Evolutionary conservation across 2,113 vertebrate genomes (phyloP).

Genomic region (Octodon degus): DNA sequence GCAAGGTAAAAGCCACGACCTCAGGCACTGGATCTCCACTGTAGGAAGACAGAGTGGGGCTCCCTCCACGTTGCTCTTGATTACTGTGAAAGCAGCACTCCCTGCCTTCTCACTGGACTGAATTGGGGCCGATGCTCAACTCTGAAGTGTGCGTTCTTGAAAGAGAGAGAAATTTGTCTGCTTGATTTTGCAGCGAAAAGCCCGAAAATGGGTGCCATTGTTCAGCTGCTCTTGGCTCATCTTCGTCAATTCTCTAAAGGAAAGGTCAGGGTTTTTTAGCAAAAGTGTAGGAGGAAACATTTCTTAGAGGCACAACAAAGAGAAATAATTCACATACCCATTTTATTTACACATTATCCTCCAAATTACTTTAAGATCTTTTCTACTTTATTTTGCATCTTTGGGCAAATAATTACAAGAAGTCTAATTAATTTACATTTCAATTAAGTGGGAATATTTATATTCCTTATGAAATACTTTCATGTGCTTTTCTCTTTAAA

Average conservation of each 20-base stretch:
- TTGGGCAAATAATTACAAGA: not conserved
- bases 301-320: not conserved
- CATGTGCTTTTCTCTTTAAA: not conserved
- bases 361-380: not conserved
- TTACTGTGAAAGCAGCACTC: not conserved
- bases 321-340: not conserved
- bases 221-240: not conserved
- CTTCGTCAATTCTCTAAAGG: not conserved
- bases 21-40: too few species aligned
- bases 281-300: not conserved
- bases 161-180: not conserved
- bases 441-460: not conserved
- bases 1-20: not conserved
- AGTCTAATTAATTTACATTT: not conserved
- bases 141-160: not conserved
- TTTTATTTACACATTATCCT: not conserved
- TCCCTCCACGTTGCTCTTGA: not conserved
- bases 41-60: not conserved
- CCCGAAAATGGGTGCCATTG: not conserved
- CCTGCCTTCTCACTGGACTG: not conserved
- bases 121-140: not conserved
- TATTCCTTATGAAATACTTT: not conserved
- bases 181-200: not conserved
- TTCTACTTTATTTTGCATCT: not conserved
- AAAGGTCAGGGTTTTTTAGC: not conserved